Evolutionary conservation across 2,888 invertebrate genomes (phyloP), one percentile per base, ranked within the genome.

Genomic region (Germaria angustata): DNA sequence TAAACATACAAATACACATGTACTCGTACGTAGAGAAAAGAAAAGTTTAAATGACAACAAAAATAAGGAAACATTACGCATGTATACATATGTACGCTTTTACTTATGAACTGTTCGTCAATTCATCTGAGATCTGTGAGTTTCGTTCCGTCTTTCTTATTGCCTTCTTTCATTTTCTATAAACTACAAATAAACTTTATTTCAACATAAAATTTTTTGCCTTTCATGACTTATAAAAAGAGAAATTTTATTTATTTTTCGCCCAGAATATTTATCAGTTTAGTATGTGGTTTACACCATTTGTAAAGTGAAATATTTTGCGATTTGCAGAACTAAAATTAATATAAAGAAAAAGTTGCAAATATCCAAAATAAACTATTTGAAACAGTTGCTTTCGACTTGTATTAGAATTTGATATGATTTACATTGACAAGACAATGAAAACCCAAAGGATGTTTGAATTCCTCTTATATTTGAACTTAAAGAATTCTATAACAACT

Each of bases 171-270:
- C 41, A 46, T 68, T 59, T 44, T 34, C 36, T 51, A 53, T 49
- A 32, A 69, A 73, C 66, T 55, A 51, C 66, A 73, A 78, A 78
- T 61, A 81, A 78, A 81, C 46, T 79, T 79, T 61, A 36, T 75
- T 73, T 46, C 69, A 22, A 20, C n/a, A 28, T 51, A 11, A 7
- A 17, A 8, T n/a, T 32, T 76, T 46, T 81, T 32, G 11, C 0
- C 9, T 49, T 53, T 41, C 17, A 32, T 57, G 55, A 59, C 49
- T 80, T 71, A 46, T 59, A 76, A 61, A 72, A 69, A 81, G 68
- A 66, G 55, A 68, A 81, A 46, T 55, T 76, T 59, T 66, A 44
- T 17, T 63, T 32, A 32, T 32, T n/a, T 53, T 63, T 1, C 22
- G 7, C 3, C 34, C 20, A 3, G 13, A 34, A 36, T 41, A 6